These are phyloP conservation scores for Bergia sp. DNA, from an alignment of 92 coral and sea anemone species.

Conservation along the genomic window DNA sequence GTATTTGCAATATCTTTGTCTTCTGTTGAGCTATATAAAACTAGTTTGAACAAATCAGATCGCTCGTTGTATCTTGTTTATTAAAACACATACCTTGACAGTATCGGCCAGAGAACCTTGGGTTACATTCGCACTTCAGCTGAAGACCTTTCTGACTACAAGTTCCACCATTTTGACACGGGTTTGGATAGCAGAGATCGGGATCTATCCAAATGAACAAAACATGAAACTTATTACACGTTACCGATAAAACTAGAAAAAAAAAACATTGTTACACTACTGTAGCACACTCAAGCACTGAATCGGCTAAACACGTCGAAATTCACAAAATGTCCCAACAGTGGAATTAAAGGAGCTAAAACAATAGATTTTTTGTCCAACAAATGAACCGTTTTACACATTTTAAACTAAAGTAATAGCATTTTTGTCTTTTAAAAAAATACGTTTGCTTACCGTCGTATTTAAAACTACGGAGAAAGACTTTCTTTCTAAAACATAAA, in stretches of 20 bases:
- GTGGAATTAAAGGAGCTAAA: too few relatives aligned
- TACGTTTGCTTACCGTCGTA: not conserved
- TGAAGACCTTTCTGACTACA: constrained; percentile 1
- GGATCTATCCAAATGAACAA: not conserved
- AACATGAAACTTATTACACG: not conserved
- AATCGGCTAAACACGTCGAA: not conserved
- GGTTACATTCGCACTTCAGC: constrained; percentile 10
- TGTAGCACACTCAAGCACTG: too few relatives aligned
- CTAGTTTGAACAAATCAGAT: too few relatives aligned
- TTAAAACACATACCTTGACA: constrained; percentile 7
- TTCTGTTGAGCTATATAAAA: too few relatives aligned
- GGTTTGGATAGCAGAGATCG: constrained; percentile 11
- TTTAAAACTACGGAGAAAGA: too few relatives aligned
- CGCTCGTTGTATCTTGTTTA: too few relatives aligned
- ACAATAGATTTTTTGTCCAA: too few relatives aligned
- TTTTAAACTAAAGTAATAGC: too few relatives aligned
- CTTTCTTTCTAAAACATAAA: too few relatives aligned
- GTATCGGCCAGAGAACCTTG: constrained; percentile 17
- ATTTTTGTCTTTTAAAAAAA: too few relatives aligned
- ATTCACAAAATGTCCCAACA: not conserved
- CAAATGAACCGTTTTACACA: too few relatives aligned
- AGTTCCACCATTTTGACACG: constrained; percentile 26
- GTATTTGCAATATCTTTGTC: too few relatives aligned
- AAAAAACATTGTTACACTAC: not conserved
- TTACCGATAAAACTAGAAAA: not conserved